Evolutionary conservation across 2,888 invertebrate species (phyloP).

Genomic region (Parnassius orleans): DNA sequence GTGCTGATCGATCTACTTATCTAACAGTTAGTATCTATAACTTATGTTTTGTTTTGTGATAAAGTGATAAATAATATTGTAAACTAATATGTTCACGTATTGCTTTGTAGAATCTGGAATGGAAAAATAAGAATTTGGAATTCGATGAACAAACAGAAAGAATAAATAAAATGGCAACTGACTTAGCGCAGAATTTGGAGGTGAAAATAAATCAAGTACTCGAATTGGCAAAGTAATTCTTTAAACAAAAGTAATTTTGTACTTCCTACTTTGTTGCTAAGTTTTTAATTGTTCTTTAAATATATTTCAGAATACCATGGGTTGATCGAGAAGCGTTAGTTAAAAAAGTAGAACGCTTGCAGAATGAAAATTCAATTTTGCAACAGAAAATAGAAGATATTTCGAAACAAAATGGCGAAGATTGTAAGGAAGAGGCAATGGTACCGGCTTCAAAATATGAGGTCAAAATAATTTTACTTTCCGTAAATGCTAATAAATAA

Average conservation of each 20-base stretch:
- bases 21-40: constrained; percentile 31
- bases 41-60: too few species aligned
- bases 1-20: constrained; percentile 45
- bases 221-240: constrained; percentile 56
- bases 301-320: constrained; percentile 58
- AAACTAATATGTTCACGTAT: neutral
- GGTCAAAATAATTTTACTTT: constrained; percentile 34
- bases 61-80: neutral
- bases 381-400: constrained; percentile 58
- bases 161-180: constrained; percentile 55
- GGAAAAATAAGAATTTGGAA: constrained; percentile 59
- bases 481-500: too few species aligned
- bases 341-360: constrained; percentile 58
- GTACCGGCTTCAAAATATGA: constrained; percentile 38
- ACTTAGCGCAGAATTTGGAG: constrained; percentile 57
- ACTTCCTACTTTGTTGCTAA: neutral
- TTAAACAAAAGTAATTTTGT: neutral
- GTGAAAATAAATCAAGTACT: constrained; percentile 56
- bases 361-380: constrained; percentile 56
- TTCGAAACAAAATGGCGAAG: constrained; percentile 43
- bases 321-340: constrained; percentile 58
- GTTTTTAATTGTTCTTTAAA: neutral
- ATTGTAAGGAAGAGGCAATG: constrained; percentile 31
- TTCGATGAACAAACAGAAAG: constrained; percentile 63
- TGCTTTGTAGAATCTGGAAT: constrained; percentile 54